Conservation (phyloP, 1,140 invertebrate species). For the Platorchestia sp. region DNA sequence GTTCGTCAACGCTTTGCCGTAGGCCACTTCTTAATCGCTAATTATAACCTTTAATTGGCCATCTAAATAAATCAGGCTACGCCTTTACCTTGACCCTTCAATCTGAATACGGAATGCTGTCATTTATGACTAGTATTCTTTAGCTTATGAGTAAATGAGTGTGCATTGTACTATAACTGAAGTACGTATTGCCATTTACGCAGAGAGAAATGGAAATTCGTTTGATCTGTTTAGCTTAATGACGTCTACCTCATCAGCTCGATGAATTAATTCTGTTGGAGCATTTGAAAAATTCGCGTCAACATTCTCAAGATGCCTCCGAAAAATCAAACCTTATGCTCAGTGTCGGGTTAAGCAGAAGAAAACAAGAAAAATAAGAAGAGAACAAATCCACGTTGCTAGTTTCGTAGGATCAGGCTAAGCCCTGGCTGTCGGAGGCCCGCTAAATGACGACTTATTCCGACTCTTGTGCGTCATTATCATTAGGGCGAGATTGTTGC, state of each 20-base stretch:
- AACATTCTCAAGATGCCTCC: neutral
- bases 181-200: neutral
- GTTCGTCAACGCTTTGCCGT: neutral
- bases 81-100: neutral
- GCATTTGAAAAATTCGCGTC: slow-evolving; percentile 7
- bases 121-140: neutral
- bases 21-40: neutral
- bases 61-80: neutral
- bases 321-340: neutral
- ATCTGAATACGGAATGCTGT: neutral
- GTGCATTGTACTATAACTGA: neutral
- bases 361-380: slow-evolving; percentile 2
- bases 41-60: neutral
- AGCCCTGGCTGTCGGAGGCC: neutral
- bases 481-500: slow-evolving; percentile 47
- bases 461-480: slow-evolving; percentile 46
- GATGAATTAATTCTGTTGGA: neutral
- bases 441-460: slow-evolving; percentile 41
- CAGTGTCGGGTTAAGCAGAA: neutral
- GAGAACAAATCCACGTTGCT: slow-evolving; percentile 22
- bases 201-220: neutral
- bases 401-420: slow-evolving; percentile 22
- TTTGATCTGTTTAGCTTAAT: neutral
- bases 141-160: neutral
- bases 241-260: neutral